phyloP scores from a whole-genome alignment of 2,888 invertebrate genomes.

The Eubasilissa splendida region DNA sequence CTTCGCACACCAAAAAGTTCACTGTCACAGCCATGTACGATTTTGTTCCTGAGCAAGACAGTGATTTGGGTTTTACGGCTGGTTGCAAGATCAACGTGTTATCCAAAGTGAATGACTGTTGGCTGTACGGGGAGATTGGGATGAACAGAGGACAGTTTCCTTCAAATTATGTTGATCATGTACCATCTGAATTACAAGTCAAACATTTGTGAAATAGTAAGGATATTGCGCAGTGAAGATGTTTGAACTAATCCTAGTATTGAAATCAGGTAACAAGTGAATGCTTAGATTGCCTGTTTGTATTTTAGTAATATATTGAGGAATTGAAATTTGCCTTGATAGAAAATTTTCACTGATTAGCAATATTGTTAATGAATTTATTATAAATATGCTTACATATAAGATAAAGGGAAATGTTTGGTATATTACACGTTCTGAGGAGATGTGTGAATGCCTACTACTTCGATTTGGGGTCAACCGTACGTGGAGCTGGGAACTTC shows the following conservation, averaged over 20 bases:
- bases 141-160: conserved; percentile 85
- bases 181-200: conserved; percentile 67
- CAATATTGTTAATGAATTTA: no score
- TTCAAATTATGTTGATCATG: conserved; percentile 80
- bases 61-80: conserved; percentile 65
- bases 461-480: no score
- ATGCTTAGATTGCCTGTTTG: neutral
- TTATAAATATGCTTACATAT: no score
- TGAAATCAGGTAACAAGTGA: neutral
- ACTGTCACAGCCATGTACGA: conserved; percentile 82
- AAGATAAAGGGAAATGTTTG: no score
- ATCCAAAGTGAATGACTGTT: conserved; percentile 81
- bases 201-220: conserved; percentile 37
- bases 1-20: conserved; percentile 63
- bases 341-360: no score
- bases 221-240: no score
- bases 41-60: conserved; percentile 76
- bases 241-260: no score
- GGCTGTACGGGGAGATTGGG: conserved; percentile 83
- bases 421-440: no score
- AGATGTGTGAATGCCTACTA: no score
- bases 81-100: conserved; percentile 75
- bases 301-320: conserved; percentile 4
- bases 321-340: neutral
- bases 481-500: no score